These are phyloP conservation scores for Helicoverpa armigera DNA, from an alignment of 1,140 invertebrate species.

Conservation along the genomic window DNA sequence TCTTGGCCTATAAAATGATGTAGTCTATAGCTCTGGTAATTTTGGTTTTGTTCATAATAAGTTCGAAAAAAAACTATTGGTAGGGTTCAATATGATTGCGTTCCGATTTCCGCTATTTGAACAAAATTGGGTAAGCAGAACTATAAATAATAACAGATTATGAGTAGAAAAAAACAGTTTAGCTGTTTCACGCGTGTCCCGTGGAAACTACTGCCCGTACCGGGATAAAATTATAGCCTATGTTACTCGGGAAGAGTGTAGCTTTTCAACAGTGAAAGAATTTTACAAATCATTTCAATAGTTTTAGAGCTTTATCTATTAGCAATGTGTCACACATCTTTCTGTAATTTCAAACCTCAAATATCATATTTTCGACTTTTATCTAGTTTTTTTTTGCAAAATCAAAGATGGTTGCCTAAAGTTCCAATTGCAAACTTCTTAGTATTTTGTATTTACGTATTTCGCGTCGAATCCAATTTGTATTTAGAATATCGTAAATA, in stretches of 20 bases:
- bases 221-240: too few species aligned
- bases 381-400: background rate
- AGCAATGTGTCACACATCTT: too few species aligned
- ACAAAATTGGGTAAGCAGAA: conserved; percentile 31
- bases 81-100: conserved; percentile 21
- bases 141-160: background rate
- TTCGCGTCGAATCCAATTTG: conserved; percentile 35
- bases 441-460: conserved; percentile 7
- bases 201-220: too few species aligned
- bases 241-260: too few species aligned
- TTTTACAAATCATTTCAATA: too few species aligned
- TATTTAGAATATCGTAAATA: conserved; percentile 21
- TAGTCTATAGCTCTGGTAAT: background rate
- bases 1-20: too few species aligned
- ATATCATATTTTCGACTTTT: background rate
- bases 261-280: too few species aligned
- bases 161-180: background rate
- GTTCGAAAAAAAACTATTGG: background rate
- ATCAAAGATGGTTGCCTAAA: background rate
- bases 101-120: conserved; percentile 40
- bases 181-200: background rate
- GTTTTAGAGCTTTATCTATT: too few species aligned
- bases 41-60: background rate
- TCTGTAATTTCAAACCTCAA: too few species aligned
- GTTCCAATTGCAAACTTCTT: conserved; percentile 31